A percentile compares a stretch with the other conserved stretches of the same genome.
phyloP scores from a whole-genome alignment of 2,797 vertebrate species.

The Limosa lapponica region DNA sequence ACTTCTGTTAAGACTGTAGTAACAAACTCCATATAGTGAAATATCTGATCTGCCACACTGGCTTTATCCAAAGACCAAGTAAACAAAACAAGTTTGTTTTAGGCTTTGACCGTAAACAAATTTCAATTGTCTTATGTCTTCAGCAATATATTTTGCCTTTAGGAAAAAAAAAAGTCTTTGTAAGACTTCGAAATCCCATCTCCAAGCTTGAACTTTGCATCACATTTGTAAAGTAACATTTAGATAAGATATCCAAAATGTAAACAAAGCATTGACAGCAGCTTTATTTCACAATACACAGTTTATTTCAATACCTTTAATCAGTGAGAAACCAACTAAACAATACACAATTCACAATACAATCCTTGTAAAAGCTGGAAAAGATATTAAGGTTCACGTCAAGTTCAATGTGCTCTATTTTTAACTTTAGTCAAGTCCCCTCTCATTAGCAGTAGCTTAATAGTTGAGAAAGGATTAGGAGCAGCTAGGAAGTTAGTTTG shows the following conservation, averaged over 20 bases:
- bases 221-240: background rate
- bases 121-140: background rate
- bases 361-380: slow-evolving; percentile 13
- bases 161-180: background rate
- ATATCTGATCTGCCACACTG: background rate
- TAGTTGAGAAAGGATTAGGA: background rate
- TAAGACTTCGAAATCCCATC: background rate
- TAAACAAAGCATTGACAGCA: background rate
- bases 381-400: slow-evolving; percentile 30
- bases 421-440: slow-evolving; percentile 5
- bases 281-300: background rate
- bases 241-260: background rate
- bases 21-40: background rate
- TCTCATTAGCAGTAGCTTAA: slow-evolving; percentile 34
- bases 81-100: background rate
- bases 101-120: background rate
- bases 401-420: slow-evolving; percentile 28
- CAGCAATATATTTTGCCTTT: background rate
- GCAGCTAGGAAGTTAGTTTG: background rate
- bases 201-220: background rate
- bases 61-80: background rate
- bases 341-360: slow-evolving; percentile 22
- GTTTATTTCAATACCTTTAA: slow-evolving; percentile 7
- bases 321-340: background rate
- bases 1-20: background rate